Evolutionary conservation across 2,797 vertebrate species (phyloP).

Genomic region (Pseudochirops corinnae): DNA sequence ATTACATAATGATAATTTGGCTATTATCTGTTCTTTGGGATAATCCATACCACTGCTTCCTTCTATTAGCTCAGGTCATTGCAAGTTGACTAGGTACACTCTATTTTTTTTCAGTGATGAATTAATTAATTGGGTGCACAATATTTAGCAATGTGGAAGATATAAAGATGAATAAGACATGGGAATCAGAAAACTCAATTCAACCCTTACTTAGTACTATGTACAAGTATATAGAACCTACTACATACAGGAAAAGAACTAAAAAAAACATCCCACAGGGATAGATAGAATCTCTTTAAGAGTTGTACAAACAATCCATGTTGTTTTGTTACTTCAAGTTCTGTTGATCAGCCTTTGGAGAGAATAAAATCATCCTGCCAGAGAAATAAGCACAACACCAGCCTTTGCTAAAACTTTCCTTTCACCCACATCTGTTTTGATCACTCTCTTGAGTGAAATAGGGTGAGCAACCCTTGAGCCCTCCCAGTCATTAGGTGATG

Average conservation of each 20-base stretch:
- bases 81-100: neutral
- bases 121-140: neutral
- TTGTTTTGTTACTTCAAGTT: neutral
- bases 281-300: neutral
- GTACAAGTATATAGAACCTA: neutral
- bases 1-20: neutral
- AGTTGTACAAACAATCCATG: neutral
- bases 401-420: neutral
- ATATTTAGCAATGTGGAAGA: neutral
- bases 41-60: neutral
- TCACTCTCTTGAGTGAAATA: neutral
- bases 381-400: neutral
- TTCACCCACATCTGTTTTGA: neutral
- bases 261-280: neutral
- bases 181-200: neutral
- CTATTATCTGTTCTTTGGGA: neutral
- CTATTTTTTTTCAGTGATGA: neutral
- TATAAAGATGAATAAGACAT: neutral
- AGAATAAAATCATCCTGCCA: neutral
- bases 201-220: neutral
- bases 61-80: neutral
- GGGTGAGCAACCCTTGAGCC: neutral
- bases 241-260: neutral
- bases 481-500: neutral
- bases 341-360: neutral